Conservation (phyloP, 2,888 invertebrate genomes). For the Sesia apiformis region DNA sequence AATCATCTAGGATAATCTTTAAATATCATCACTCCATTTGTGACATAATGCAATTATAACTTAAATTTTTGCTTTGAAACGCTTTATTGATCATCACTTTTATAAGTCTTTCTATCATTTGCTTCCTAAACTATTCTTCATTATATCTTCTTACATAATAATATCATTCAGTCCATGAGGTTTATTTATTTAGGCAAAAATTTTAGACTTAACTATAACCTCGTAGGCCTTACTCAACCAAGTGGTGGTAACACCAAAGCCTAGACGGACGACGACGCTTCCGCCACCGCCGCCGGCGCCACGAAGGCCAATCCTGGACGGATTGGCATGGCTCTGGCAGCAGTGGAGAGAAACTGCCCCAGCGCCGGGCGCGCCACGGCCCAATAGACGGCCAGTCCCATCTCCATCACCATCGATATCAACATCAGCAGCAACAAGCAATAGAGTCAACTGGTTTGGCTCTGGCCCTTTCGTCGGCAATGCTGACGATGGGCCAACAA, state of each 20-base stretch:
- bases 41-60: too few relatives aligned
- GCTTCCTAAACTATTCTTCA: too few relatives aligned
- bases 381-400: constrained; percentile 34
- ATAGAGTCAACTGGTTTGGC: constrained; percentile 60
- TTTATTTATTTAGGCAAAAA: background rate
- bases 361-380: constrained; percentile 33
- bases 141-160: too few relatives aligned
- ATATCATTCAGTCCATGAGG: too few relatives aligned
- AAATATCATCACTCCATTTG: too few relatives aligned
- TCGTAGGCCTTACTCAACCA: constrained; percentile 73
- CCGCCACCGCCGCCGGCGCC: constrained; percentile 57
- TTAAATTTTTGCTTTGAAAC: too few relatives aligned
- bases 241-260: constrained; percentile 73
- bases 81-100: too few relatives aligned
- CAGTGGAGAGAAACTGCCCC: constrained; percentile 73
- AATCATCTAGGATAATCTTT: too few relatives aligned
- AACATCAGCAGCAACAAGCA: constrained; percentile 39
- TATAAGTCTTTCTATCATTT: too few relatives aligned
- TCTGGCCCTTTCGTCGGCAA: constrained; percentile 69
- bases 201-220: constrained; percentile 47
- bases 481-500: constrained; percentile 51
- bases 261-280: constrained; percentile 54
- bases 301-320: constrained; percentile 67
- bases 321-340: constrained; percentile 75
- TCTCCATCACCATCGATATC: constrained; percentile 33